Percentiles rank a stretch among this genome's conserved stretches.
Evolutionary conservation across 2,797 vertebrate species (phyloP).

Genomic region (Selene dorsalis): DNA sequence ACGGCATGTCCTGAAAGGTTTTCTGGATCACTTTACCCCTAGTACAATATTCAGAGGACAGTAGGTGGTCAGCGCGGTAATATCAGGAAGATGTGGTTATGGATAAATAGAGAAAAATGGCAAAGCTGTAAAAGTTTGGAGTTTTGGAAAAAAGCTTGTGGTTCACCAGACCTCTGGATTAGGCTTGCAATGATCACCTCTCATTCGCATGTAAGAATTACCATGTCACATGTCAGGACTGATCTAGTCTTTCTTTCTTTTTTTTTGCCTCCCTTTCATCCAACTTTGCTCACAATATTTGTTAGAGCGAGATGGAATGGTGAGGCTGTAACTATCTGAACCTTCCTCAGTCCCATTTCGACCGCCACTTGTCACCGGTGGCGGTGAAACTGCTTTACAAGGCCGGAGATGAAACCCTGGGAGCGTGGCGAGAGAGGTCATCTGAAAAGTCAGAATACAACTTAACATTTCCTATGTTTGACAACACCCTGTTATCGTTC

Average conservation of each 20-base stretch:
- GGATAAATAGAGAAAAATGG: neutral
- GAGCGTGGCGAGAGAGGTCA: slow-evolving; percentile 48
- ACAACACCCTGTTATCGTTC: slow-evolving; percentile 87
- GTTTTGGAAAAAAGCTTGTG: slow-evolving; percentile 9
- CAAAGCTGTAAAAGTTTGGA: neutral
- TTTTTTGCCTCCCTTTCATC: slow-evolving; percentile 2
- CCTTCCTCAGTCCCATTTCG: slow-evolving; percentile 34
- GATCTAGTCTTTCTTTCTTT: slow-evolving; percentile 5
- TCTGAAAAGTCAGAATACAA: slow-evolving; percentile 52
- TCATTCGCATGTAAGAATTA: slow-evolving; percentile 28
- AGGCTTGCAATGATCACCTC: slow-evolving; percentile 91
- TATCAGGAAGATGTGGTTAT: neutral
- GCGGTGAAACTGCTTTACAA: slow-evolving; percentile 23
- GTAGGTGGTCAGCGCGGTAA: neutral
- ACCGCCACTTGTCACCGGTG: slow-evolving; percentile 19
- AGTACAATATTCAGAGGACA: slow-evolving; percentile 10
- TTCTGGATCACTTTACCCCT: neutral
- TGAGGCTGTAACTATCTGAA: slow-evolving; percentile 28
- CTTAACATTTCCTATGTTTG: slow-evolving; percentile 60
- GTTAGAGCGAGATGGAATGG: slow-evolving; percentile 20
- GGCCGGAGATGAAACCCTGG: slow-evolving; percentile 57
- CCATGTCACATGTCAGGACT: slow-evolving; percentile 35
- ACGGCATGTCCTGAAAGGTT: slow-evolving; percentile 7
- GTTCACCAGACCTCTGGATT: slow-evolving; percentile 83
- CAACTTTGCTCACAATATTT: slow-evolving; percentile 1